A percentile compares a stretch with the other conserved stretches of the same genome.
phyloP scores from a whole-genome alignment of 2,888 invertebrate genomes.

The Morpho achilles region DNA sequence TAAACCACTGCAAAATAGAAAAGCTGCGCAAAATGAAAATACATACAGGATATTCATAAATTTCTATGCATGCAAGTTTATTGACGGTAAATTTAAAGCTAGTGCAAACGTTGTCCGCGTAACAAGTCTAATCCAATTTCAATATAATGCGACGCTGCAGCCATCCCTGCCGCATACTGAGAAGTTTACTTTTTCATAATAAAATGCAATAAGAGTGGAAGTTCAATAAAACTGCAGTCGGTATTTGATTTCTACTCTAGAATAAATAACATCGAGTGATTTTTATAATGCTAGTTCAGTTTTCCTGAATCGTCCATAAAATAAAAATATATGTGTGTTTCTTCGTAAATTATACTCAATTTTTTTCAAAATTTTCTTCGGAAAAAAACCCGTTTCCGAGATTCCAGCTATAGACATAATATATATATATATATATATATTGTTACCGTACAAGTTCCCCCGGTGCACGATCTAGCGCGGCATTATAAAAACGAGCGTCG shows the following conservation, averaged over 20 bases:
- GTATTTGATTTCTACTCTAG: slow-evolving; percentile 68
- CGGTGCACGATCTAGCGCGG: no score
- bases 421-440: no score
- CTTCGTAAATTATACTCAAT: no score
- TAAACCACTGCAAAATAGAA: no score
- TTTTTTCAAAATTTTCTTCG: no score
- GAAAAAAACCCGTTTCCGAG: no score
- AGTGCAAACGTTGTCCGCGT: slow-evolving; percentile 13
- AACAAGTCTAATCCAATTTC: slow-evolving; percentile 24
- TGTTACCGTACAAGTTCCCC: no score
- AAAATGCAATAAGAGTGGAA: slow-evolving; percentile 62
- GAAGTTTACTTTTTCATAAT: slow-evolving; percentile 67
- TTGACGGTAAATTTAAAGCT: slow-evolving; percentile 14
- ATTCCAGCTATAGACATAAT: no score
- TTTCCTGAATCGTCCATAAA: not conserved
- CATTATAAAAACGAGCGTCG: no score
- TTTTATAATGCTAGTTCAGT: slow-evolving; percentile 1
- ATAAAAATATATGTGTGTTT: not conserved
- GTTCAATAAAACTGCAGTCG: slow-evolving; percentile 55
- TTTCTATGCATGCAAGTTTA: not conserved
- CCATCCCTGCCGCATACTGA: slow-evolving; percentile 33
- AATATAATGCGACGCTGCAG: slow-evolving; percentile 25
- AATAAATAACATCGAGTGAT: slow-evolving; percentile 47
- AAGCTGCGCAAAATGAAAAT: no score
- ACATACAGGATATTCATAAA: not conserved